Percentiles rank a stretch among this genome's conserved stretches.
These are phyloP conservation scores for Ectropis crepuscularia DNA, from an alignment of 2,888 invertebrate genomes.

Conservation along the genomic window DNA sequence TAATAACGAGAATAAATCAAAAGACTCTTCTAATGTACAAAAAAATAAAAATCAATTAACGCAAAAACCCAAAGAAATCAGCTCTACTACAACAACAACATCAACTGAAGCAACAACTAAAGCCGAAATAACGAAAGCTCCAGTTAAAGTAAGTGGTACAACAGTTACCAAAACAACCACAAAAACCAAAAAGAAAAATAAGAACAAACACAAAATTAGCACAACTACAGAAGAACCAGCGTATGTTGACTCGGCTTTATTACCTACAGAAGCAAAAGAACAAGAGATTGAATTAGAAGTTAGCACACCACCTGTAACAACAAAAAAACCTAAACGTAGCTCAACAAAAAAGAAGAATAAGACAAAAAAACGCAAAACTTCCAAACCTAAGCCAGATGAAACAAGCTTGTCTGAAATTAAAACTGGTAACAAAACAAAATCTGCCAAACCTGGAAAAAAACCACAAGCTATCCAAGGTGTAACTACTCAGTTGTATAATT, in stretches of 20 bases:
- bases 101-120: constrained; percentile 62
- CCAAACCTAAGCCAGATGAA: constrained; percentile 67
- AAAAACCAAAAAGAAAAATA: constrained; percentile 76
- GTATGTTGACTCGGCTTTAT: constrained; percentile 67
- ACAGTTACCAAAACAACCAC: constrained; percentile 56
- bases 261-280: constrained; percentile 79
- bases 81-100: constrained; percentile 42
- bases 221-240: constrained; percentile 61
- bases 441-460: constrained; percentile 68
- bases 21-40: constrained; percentile 84
- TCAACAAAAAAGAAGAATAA: constrained; percentile 83
- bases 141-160: constrained; percentile 51
- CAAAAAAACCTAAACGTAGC: constrained; percentile 78
- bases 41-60: constrained; percentile 74
- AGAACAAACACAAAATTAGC: constrained; percentile 67
- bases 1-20: constrained; percentile 85
- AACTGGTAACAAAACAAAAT: constrained; percentile 84
- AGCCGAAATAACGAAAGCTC: constrained; percentile 59
- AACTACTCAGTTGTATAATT: constrained; percentile 90
- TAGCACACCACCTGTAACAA: constrained; percentile 74
- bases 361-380: constrained; percentile 85
- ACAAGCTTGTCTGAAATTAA: constrained; percentile 68
- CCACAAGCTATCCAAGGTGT: constrained; percentile 79
- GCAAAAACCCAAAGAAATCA: constrained; percentile 54
- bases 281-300: constrained; percentile 80